phyloP scores from a whole-genome alignment of 2,888 invertebrate species.

The Charanyca ferruginea region DNA sequence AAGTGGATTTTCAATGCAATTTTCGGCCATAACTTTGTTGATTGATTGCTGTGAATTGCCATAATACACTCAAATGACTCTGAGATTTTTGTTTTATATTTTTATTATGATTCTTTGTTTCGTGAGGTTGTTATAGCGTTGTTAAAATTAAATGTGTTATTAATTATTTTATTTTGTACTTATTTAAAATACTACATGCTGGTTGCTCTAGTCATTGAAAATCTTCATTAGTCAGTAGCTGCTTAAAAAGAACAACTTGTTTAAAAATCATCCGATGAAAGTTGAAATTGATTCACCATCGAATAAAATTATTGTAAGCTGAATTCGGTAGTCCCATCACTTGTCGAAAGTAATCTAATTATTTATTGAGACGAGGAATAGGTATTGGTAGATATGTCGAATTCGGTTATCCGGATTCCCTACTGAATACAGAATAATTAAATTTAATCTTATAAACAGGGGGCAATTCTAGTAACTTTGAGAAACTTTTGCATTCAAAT shows the following conservation, averaged over 20 bases:
- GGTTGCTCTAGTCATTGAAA: neutral
- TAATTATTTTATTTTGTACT: too few species aligned
- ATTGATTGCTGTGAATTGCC: neutral
- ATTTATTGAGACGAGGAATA: constrained; percentile 14
- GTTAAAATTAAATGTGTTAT: too few species aligned
- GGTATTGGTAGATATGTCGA: constrained; percentile 13
- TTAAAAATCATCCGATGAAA: neutral
- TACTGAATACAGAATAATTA: neutral
- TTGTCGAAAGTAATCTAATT: constrained; percentile 3
- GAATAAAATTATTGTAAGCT: neutral
- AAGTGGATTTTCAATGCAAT: neutral
- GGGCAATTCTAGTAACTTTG: too few species aligned
- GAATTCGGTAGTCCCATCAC: constrained; percentile 10
- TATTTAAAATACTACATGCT: too few species aligned
- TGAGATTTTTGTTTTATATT: too few species aligned
- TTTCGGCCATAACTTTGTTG: neutral
- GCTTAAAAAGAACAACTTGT: neutral
- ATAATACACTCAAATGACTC: too few species aligned
- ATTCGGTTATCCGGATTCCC: neutral
- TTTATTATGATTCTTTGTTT: too few species aligned
- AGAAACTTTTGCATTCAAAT: too few species aligned
- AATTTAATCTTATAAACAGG: too few species aligned
- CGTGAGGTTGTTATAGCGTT: too few species aligned
- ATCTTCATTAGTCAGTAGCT: too few species aligned
- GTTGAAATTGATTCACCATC: neutral